These are phyloP conservation scores for Manis javanica DNA, from an alignment of 2,797 vertebrate species.

Conservation along the genomic window DNA sequence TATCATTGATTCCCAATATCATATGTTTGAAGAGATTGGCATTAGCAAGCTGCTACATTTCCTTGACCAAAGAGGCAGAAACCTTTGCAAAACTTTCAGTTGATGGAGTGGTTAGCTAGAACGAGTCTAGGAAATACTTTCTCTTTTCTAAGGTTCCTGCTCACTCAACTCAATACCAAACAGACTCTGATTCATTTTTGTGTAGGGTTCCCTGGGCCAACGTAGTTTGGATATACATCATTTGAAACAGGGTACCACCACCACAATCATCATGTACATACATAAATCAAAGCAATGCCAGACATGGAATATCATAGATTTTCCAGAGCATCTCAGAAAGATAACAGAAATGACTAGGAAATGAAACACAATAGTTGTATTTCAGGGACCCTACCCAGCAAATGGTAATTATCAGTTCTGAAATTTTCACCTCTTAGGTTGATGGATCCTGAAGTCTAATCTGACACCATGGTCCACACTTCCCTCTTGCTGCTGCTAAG, in stretches of 20 bases:
- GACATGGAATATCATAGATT: not conserved
- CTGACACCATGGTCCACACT: not conserved
- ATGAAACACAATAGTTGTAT: not conserved
- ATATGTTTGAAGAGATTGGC: not conserved
- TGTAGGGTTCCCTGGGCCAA: not conserved
- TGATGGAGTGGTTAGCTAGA: not conserved
- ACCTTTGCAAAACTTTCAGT: not conserved
- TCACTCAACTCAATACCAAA: not conserved
- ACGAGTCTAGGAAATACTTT: not conserved
- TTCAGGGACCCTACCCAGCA: not conserved
- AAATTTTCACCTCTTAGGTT: not conserved
- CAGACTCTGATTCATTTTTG: not conserved
- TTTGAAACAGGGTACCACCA: not conserved
- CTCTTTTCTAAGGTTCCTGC: not conserved
- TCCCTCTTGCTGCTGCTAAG: not conserved
- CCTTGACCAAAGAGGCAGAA: constrained; percentile 14
- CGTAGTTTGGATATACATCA: not conserved
- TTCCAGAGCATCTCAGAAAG: not conserved
- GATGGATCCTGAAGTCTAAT: not conserved
- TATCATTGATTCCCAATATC: not conserved
- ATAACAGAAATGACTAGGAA: not conserved
- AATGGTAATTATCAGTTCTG: not conserved
- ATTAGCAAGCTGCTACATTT: not conserved
- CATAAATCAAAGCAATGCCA: not conserved
- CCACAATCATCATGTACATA: not conserved